These are phyloP conservation scores for Tyria jacobaeae DNA, from an alignment of 2,888 invertebrate species.

Conservation along the genomic window DNA sequence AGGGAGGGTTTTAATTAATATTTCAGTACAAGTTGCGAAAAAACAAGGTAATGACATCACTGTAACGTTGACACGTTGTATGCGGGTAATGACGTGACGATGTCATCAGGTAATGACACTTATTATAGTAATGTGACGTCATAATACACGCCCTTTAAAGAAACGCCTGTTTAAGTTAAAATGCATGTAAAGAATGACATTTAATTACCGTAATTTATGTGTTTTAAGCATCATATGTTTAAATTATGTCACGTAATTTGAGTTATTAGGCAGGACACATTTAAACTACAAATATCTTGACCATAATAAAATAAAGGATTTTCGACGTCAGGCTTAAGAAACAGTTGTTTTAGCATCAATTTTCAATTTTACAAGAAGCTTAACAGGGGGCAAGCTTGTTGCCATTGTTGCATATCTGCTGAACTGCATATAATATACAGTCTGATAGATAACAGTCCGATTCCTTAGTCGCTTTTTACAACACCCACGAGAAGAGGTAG, in stretches of 20 bases:
- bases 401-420: too few species aligned
- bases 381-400: too few species aligned
- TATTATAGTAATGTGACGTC: conserved; percentile 70
- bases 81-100: conserved; percentile 50
- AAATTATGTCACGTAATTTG: conserved; percentile 26
- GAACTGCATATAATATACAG: too few species aligned
- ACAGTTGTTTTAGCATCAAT: too few species aligned
- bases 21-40: conserved; percentile 76
- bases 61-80: conserved; percentile 21
- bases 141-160: conserved; percentile 67
- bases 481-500: too few species aligned
- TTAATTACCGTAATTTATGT: conserved; percentile 16
- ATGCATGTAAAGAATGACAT: conserved; percentile 68
- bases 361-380: too few species aligned
- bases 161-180: conserved; percentile 60
- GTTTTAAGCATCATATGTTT: conserved; percentile 14
- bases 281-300: background rate
- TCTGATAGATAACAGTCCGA: too few species aligned
- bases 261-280: conserved; percentile 1
- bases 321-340: background rate
- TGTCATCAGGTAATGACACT: conserved; percentile 66
- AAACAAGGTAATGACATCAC: conserved; percentile 71
- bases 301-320: background rate
- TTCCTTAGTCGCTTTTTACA: too few species aligned
- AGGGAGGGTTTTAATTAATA: conserved; percentile 79